Evolutionary conservation across 2,888 invertebrate species (phyloP).

Genomic region (Stenotaenia linearis): DNA sequence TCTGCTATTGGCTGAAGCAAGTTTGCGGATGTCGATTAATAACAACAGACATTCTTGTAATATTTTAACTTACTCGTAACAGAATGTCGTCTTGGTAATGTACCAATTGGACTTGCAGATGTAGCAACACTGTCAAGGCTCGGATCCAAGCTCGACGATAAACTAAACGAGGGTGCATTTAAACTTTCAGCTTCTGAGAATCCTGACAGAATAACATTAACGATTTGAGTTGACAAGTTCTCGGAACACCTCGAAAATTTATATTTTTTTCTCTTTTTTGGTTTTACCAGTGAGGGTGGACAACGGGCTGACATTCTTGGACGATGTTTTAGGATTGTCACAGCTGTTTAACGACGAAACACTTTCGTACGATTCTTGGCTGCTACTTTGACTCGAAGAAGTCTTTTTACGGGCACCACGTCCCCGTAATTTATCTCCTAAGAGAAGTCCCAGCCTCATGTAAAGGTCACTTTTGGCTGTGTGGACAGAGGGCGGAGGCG

Average conservation of each 20-base stretch:
- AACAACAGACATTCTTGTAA: no score
- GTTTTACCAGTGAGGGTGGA: slow-evolving; percentile 68
- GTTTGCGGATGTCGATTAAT: no score
- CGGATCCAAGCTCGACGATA: slow-evolving; percentile 43
- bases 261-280: not conserved
- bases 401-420: slow-evolving; percentile 43
- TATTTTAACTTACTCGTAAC: slow-evolving; percentile 64
- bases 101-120: slow-evolving; percentile 63
- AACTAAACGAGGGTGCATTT: slow-evolving; percentile 42
- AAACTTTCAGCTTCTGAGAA: slow-evolving; percentile 66
- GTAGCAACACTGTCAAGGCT: slow-evolving; percentile 65
- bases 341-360: slow-evolving; percentile 55
- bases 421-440: slow-evolving; percentile 58
- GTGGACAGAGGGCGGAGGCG: slow-evolving; percentile 46
- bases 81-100: slow-evolving; percentile 61
- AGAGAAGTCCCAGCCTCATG: slow-evolving; percentile 71
- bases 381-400: slow-evolving; percentile 33
- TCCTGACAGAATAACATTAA: slow-evolving; percentile 45
- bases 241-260: not conserved
- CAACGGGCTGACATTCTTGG: slow-evolving; percentile 81
- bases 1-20: no score
- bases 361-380: slow-evolving; percentile 49
- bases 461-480: slow-evolving; percentile 70
- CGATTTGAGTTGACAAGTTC: not conserved
- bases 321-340: slow-evolving; percentile 62